phyloP scores from a whole-genome alignment of 2,888 invertebrate genomes.

The Macaria notata region DNA sequence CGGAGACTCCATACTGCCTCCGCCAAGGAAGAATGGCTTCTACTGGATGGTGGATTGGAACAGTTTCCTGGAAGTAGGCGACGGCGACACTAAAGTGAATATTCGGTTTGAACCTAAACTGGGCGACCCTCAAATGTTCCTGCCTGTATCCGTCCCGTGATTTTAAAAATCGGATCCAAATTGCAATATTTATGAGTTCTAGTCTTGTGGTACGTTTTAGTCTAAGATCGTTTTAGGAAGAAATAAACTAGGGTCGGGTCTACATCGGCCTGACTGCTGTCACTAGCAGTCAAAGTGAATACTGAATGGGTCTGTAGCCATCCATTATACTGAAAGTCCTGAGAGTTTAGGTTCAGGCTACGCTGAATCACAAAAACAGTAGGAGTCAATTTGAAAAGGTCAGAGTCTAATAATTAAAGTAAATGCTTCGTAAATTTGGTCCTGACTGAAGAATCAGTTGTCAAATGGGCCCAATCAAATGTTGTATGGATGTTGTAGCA shows the following conservation, averaged over 20 bases:
- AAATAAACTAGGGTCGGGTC: conserved; percentile 24
- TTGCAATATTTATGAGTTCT: conserved; percentile 49
- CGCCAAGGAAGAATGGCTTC: conserved; percentile 88
- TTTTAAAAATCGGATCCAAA: conserved; percentile 16
- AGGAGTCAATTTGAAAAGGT: conserved; percentile 21
- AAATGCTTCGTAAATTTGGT: conserved; percentile 28
- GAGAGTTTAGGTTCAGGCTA: conserved; percentile 15
- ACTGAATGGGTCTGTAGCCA: conserved; percentile 14
- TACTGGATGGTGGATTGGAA: conserved; percentile 95
- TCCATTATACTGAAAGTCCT: conserved; percentile 14
- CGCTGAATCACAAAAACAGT: conserved; percentile 23
- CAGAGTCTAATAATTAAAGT: conserved; percentile 31
- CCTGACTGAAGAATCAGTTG: conserved; percentile 23
- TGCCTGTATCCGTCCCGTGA: conserved; percentile 88
- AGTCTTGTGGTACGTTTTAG: conserved; percentile 49
- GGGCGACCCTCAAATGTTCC: conserved; percentile 90
- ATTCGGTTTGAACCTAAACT: conserved; percentile 91
- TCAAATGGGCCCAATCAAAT: conserved; percentile 24
- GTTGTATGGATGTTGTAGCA: conserved; percentile 18
- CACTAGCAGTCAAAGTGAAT: conserved; percentile 13
- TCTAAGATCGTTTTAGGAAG: conserved; percentile 32
- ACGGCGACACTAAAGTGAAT: conserved; percentile 88
- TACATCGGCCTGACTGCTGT: conserved; percentile 1
- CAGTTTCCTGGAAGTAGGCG: conserved; percentile 91
- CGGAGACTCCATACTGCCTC: conserved; percentile 84